Conservation (phyloP, 2,888 invertebrate species). For the Polymixis flavicincta region DNA sequence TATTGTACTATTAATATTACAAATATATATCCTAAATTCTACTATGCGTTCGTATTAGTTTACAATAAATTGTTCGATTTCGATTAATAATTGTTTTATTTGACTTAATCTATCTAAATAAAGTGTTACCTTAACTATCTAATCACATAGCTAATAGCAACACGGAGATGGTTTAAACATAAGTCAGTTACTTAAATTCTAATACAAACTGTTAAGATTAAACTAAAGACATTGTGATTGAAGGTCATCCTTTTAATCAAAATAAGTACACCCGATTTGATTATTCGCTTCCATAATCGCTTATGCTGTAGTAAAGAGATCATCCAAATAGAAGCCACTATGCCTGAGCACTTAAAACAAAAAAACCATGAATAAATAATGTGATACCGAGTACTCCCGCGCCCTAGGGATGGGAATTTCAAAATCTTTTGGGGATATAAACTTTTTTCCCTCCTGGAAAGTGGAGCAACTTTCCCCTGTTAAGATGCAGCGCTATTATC, state of each 20-base stretch:
- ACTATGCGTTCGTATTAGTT: slow-evolving; percentile 90
- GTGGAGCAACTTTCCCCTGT: slow-evolving; percentile 81
- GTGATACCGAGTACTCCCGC: slow-evolving; percentile 75
- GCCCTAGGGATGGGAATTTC: slow-evolving; percentile 81
- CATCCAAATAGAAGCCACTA: slow-evolving; percentile 72
- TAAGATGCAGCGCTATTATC: slow-evolving; percentile 88
- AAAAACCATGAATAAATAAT: slow-evolving; percentile 88
- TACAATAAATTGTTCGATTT: slow-evolving; percentile 89
- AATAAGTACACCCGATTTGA: slow-evolving; percentile 28
- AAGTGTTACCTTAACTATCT: too few relatives aligned
- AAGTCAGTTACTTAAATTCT: too few relatives aligned
- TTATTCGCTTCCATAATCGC: slow-evolving; percentile 66
- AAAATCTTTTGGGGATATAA: slow-evolving; percentile 86
- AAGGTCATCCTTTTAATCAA: slow-evolving; percentile 22
- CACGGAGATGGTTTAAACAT: too few relatives aligned
- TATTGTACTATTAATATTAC: slow-evolving; percentile 88
- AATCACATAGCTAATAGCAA: too few relatives aligned
- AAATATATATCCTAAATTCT: slow-evolving; percentile 90
- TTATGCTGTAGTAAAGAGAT: slow-evolving; percentile 65
- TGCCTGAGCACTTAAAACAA: slow-evolving; percentile 69
- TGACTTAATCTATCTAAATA: too few relatives aligned
- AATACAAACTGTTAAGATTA: too few relatives aligned
- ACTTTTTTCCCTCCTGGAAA: slow-evolving; percentile 82
- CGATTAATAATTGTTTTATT: slow-evolving; percentile 63
- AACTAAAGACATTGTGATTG: background rate